These are phyloP conservation scores for Rhorus exstirpatorius DNA, from an alignment of 2,888 invertebrate genomes.

Conservation along the genomic window DNA sequence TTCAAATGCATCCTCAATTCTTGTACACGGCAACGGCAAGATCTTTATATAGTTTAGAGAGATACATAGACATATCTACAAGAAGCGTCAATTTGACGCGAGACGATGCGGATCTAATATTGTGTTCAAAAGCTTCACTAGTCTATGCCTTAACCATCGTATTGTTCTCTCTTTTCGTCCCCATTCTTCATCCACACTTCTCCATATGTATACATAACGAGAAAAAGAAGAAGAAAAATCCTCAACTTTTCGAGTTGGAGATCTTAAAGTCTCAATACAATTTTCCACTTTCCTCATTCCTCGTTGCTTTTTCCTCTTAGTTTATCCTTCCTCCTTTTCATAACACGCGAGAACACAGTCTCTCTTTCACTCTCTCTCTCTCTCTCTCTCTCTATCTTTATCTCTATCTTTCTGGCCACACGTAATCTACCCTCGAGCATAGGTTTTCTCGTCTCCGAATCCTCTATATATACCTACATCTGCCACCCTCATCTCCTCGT, in stretches of 20 bases:
- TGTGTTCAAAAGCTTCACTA: no score
- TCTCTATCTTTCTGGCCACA: no score
- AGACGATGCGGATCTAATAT: no score
- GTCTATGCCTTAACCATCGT: no score
- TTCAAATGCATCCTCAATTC: no score
- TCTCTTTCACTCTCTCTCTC: no score
- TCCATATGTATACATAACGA: constrained; percentile 41
- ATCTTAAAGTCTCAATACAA: constrained; percentile 43
- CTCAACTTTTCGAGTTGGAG: constrained; percentile 8
- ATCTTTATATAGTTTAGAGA: no score
- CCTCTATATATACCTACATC: neutral
- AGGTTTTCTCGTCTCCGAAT: constrained; percentile 43
- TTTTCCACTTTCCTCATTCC: constrained; percentile 13
- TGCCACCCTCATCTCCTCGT: constrained; percentile 35
- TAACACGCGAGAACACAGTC: neutral
- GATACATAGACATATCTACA: no score
- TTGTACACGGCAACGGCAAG: no score
- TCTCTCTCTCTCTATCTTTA: no score
- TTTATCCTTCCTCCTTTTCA: neutral
- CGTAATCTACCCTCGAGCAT: constrained; percentile 50
- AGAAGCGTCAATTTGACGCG: no score
- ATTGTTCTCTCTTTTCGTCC: neutral
- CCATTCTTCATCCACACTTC: neutral
- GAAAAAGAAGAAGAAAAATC: neutral
- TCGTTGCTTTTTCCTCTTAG: neutral